phyloP scores from a whole-genome alignment of 2,113 vertebrate genomes.

The Siphamia tubifer region DNA sequence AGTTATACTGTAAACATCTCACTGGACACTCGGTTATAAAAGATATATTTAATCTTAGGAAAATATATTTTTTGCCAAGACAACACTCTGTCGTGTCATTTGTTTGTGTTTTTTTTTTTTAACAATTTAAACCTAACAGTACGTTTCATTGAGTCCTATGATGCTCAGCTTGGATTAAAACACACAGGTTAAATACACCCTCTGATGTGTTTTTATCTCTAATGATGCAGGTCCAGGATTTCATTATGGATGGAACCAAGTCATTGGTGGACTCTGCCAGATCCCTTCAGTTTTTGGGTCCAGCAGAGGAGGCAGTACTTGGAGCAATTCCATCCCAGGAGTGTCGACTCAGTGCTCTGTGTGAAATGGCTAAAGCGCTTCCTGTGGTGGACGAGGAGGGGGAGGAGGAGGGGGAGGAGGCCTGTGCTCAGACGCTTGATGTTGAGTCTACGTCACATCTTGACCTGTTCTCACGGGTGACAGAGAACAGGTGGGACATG shows the following conservation, averaged over 20 bases:
- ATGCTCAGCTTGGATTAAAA: neutral
- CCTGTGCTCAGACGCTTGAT: constrained; percentile 51
- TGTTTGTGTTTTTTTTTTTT: too few relatives aligned
- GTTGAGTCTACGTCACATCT: constrained; percentile 64
- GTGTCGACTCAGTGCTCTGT: constrained; percentile 85
- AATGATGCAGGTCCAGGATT: constrained; percentile 79
- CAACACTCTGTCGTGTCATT: too few relatives aligned
- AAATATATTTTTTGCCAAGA: too few relatives aligned
- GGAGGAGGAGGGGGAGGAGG: too few relatives aligned
- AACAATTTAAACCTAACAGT: too few relatives aligned
- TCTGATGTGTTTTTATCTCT: too few relatives aligned
- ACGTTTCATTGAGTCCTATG: neutral
- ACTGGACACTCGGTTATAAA: too few relatives aligned
- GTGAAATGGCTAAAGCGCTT: constrained; percentile 90
- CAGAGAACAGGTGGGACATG: constrained; percentile 77
- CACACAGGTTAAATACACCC: too few relatives aligned
- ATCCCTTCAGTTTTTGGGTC: constrained; percentile 78
- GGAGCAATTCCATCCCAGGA: constrained; percentile 42
- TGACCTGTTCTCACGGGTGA: constrained; percentile 83
- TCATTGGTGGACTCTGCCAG: constrained; percentile 82
- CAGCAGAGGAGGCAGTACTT: neutral
- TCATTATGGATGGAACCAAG: constrained; percentile 84
- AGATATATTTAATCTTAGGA: too few relatives aligned
- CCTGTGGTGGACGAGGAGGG: constrained; percentile 62
- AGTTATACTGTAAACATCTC: too few relatives aligned